phyloP scores from a whole-genome alignment of 2,797 vertebrate species.

The Crax fasciolata region DNA sequence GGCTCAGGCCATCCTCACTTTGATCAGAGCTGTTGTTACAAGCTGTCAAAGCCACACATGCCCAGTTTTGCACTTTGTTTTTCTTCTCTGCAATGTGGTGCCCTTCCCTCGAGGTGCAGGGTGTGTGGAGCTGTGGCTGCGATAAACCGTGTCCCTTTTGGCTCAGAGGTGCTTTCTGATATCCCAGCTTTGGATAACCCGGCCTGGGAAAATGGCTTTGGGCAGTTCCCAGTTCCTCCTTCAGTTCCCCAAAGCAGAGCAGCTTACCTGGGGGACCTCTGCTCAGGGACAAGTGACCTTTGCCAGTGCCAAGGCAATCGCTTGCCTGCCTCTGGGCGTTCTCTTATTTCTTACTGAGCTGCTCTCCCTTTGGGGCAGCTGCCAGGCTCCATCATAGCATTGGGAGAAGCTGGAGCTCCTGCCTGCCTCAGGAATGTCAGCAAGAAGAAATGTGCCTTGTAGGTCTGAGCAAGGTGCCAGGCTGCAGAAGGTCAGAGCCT shows the following conservation, averaged over 20 bases:
- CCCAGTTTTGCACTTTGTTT: neutral
- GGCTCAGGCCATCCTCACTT: neutral
- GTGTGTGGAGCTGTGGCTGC: neutral
- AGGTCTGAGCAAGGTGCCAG: neutral
- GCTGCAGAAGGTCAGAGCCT: neutral
- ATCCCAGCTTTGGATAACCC: neutral
- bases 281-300: neutral
- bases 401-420: neutral
- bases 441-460: neutral
- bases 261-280: neutral
- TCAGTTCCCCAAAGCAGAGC: neutral
- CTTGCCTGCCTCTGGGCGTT: neutral
- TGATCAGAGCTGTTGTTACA: neutral
- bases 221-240: neutral
- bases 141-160: neutral
- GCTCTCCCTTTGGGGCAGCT: neutral
- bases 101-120: neutral
- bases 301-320: rapidly evolving
- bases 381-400: rapidly evolving
- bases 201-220: neutral
- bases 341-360: neutral
- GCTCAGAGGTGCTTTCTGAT: neutral
- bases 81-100: rapidly evolving
- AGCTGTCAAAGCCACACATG: neutral
- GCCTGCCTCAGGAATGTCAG: neutral